phyloP scores from a whole-genome alignment of 2,888 invertebrate genomes.

The Sphaerophoria taeniata region DNA sequence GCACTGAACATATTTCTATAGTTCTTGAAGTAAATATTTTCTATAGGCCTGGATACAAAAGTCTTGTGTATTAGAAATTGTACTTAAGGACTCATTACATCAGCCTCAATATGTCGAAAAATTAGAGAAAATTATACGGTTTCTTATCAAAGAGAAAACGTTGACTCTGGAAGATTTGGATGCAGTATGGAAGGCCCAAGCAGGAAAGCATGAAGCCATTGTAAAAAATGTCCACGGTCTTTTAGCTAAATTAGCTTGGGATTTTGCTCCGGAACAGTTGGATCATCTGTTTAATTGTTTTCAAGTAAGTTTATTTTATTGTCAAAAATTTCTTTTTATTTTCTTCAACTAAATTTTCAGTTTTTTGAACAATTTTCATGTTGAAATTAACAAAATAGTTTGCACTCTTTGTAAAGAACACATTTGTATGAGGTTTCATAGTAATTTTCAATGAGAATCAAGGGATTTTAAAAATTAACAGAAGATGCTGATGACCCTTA shows the following conservation, averaged over 20 bases:
- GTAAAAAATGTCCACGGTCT: conserved; percentile 99
- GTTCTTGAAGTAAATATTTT: conserved; percentile 43
- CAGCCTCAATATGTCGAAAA: conserved; percentile 99
- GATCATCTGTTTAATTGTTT: conserved; percentile 99
- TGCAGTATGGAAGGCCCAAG: conserved; percentile 98
- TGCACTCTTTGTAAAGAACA: no score
- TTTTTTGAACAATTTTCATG: no score
- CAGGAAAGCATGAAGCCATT: conserved; percentile 98
- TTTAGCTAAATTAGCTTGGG: conserved; percentile 98
- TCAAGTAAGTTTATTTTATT: conserved; percentile 86
- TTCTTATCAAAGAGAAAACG: conserved; percentile 96
- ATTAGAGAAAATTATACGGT: conserved; percentile 97
- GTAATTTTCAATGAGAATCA: no score
- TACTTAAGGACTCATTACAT: conserved; percentile 96
- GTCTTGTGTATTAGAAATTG: conserved; percentile 97
- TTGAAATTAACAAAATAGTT: no score
- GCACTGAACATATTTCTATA: no score
- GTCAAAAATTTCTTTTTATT: neutral
- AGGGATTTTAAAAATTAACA: no score
- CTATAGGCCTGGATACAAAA: conserved; percentile 96
- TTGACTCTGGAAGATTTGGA: conserved; percentile 95
- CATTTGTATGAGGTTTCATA: no score
- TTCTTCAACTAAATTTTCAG: neutral
- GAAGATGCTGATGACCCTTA: no score
- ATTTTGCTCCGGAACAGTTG: conserved; percentile 97